These are phyloP conservation scores for Drosophila ohnishii DNA, from an alignment of 1,140 invertebrate species.

Conservation along the genomic window DNA sequence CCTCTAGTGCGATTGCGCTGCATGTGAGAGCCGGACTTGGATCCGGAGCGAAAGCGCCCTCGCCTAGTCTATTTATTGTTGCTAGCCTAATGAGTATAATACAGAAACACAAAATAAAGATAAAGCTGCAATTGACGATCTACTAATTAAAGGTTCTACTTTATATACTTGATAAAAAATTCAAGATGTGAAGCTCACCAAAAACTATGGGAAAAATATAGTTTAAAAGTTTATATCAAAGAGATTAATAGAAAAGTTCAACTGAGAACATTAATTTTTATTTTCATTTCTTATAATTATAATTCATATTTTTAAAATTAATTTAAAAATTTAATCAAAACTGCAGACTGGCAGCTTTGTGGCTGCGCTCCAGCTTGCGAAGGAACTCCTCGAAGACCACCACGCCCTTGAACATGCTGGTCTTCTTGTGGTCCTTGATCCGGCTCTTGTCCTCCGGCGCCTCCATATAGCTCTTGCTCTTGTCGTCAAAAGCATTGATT, in stretches of 20 bases:
- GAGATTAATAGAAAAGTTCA: background rate
- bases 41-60: conserved; percentile 8
- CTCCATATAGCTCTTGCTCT: conserved; percentile 84
- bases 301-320: background rate
- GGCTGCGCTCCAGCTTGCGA: conserved; percentile 84
- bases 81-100: conserved; percentile 72
- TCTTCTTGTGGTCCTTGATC: conserved; percentile 89
- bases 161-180: background rate
- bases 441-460: conserved; percentile 79
- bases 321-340: conserved; percentile 54
- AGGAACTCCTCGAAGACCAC: conserved; percentile 90
- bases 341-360: conserved; percentile 64
- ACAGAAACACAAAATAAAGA: conserved; percentile 38
- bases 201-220: no score
- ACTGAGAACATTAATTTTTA: background rate
- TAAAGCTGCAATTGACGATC: conserved; percentile 53
- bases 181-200: background rate
- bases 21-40: conserved; percentile 48
- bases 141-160: background rate
- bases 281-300: conserved; percentile 9
- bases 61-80: conserved; percentile 78
- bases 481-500: conserved; percentile 87
- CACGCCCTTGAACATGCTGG: conserved; percentile 87
- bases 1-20: conserved; percentile 73
- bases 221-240: no score